Evolutionary conservation across 2,797 vertebrate genomes (phyloP).

Genomic region (Orestias chungarensis): DNA sequence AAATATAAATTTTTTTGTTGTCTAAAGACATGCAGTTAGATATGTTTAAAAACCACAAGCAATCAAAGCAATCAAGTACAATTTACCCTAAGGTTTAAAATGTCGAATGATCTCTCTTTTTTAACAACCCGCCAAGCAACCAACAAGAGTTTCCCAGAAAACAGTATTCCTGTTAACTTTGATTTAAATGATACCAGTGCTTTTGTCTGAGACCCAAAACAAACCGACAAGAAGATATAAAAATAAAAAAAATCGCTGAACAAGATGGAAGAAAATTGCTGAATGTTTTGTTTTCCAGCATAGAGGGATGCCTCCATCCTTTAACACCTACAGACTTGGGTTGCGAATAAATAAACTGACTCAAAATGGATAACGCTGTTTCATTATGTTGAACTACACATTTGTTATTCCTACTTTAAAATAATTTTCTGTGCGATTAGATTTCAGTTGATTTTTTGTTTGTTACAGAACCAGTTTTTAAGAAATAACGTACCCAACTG

Average conservation of each 20-base stretch:
- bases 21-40: neutral
- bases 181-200: neutral
- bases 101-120: neutral
- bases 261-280: no score
- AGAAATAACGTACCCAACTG: neutral
- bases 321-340: neutral
- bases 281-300: neutral
- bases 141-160: neutral
- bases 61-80: neutral
- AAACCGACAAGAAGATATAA: neutral
- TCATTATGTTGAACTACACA: neutral
- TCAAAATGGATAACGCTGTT: neutral
- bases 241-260: neutral
- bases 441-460: neutral
- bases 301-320: neutral
- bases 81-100: neutral
- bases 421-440: neutral
- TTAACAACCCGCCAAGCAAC: neutral
- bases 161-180: neutral
- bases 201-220: neutral
- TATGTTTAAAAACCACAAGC: neutral
- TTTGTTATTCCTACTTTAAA: neutral
- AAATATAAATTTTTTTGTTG: neutral
- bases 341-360: neutral
- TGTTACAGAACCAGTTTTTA: neutral